Percentiles rank a stretch among this genome's conserved stretches.
phyloP scores from a whole-genome alignment of 2,797 vertebrate species.

The Liparis tanakae region DNA sequence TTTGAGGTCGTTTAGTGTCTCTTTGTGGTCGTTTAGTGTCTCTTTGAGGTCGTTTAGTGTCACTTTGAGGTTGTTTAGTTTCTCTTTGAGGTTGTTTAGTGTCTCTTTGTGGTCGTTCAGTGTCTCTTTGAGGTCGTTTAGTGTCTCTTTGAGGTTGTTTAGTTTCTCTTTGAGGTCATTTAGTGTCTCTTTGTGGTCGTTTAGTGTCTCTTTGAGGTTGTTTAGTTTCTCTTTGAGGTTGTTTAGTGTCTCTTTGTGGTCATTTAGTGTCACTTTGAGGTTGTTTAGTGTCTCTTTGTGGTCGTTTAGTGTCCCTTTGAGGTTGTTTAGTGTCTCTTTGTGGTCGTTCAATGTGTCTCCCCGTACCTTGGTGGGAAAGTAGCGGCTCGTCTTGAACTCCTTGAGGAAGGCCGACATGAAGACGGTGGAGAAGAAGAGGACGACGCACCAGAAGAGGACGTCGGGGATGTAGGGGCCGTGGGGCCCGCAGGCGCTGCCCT shows the following conservation, averaged over 20 bases:
- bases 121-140: background rate
- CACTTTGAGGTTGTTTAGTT: background rate
- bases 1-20: background rate
- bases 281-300: background rate
- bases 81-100: background rate
- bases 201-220: background rate
- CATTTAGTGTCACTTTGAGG: background rate
- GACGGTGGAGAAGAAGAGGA: conserved; percentile 97
- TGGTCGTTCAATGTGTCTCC: background rate
- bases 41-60: too few species aligned
- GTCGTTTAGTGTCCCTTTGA: too few species aligned
- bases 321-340: background rate
- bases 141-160: background rate
- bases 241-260: background rate
- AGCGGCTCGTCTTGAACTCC: conserved; percentile 97
- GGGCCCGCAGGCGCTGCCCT: conserved; percentile 90
- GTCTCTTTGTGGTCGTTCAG: background rate
- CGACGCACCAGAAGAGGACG: conserved; percentile 97
- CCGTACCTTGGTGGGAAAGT: conserved; percentile 96
- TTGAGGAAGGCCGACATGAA: conserved; percentile 95
- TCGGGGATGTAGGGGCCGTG: conserved; percentile 97
- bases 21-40: too few species aligned
- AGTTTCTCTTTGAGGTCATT: too few species aligned
- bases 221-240: background rate
- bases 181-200: background rate